Evolutionary conservation across 2,888 invertebrate species (phyloP).

Genomic region (Ophioninae sp.): DNA sequence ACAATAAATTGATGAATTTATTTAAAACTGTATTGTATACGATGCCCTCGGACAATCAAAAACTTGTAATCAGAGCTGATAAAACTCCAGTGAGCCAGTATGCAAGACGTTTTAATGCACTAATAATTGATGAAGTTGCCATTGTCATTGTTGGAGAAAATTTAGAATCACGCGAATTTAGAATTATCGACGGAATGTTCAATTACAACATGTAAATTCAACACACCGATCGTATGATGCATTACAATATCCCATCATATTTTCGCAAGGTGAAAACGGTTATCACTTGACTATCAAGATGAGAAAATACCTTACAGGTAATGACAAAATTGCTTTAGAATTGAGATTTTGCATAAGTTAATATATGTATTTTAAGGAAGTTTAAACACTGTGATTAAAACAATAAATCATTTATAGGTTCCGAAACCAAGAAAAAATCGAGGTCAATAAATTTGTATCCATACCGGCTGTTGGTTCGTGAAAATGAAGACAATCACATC

Average conservation of each 20-base stretch:
- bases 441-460: no score
- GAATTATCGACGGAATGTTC: slow-evolving; percentile 44
- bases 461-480: no score
- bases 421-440: no score
- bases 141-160: slow-evolving; percentile 69
- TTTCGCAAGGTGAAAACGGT: slow-evolving; percentile 70
- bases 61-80: slow-evolving; percentile 71
- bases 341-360: no score
- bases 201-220: slow-evolving; percentile 66
- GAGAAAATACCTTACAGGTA: slow-evolving; percentile 37
- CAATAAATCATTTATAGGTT: no score
- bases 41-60: slow-evolving; percentile 72
- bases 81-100: slow-evolving; percentile 68
- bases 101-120: slow-evolving; percentile 66
- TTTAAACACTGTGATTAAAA: no score
- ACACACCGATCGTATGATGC: slow-evolving; percentile 75
- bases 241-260: slow-evolving; percentile 77
- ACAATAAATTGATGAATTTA: slow-evolving; percentile 46
- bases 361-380: no score
- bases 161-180: slow-evolving; percentile 63
- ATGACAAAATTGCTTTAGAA: no score
- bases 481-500: no score
- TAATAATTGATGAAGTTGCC: slow-evolving; percentile 68
- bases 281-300: slow-evolving; percentile 67
- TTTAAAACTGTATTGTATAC: slow-evolving; percentile 67